Evolutionary conservation across 2,888 invertebrate species (phyloP), one percentile per base, ranked within the genome.

Genomic region (Synanthedon andrenaeformis): DNA sequence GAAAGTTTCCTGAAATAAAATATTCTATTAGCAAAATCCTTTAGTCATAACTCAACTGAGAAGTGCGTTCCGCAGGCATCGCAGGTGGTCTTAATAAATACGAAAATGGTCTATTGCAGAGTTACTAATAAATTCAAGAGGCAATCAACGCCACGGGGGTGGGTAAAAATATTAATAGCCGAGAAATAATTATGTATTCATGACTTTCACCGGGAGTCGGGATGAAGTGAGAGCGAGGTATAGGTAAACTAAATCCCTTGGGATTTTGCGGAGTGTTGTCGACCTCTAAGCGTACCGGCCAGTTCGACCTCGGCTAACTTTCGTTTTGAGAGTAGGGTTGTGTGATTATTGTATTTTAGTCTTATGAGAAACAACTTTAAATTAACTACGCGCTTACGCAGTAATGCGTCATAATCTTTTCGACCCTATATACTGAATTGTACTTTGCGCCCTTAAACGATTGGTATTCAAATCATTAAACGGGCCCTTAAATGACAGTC

Each of bases 31-130:
- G 74, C 76, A 67, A 80, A 81, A 83, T 82, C 79, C 76, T 70
- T 72, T 72, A 64, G 71, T 79, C 80, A 81, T 87, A 84, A 85
- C 77, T 86, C 81, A 23, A 84, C 80, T 76, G 73, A 66, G 74
- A 71, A 74, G 69, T 74, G 74, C 72, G 76, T 77, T 65, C 69
- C 69, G 70, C 66, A 67, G 62, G 74, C 81, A 65, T 74, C 76
- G 82, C 85, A 85, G 87, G 86, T 87, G 86, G 84, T 83, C 84
- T 80, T 85, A 83, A 87, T 87, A 87, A 87, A 86, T 87, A 84
- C 81, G 82, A 79, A 79, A 84, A 84, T 79, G 81, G 76, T 76
- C 80, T 82, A 85, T 83, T 73, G 76, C 69, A 65, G 74, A 80
- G 79, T 79, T 80, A 78, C 81, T 86, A 86, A 87, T 87, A 87